Evolutionary conservation across 2,888 invertebrate species (phyloP).

Genomic region (Drosophila hawaiiensis): DNA sequence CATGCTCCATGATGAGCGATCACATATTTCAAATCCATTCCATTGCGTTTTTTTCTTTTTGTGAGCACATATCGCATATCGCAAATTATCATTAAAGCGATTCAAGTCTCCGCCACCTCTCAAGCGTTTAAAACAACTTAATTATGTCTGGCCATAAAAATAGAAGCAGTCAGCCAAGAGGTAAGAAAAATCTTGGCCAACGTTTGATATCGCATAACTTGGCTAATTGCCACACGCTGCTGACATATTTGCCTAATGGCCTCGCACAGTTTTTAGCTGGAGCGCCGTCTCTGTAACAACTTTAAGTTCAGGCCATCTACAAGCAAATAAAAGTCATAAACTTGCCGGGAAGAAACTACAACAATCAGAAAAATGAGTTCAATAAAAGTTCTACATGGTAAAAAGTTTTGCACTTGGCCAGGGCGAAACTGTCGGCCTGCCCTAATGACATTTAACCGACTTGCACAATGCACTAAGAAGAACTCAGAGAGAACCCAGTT

Average conservation of each 20-base stretch:
- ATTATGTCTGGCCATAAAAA: constrained; percentile 66
- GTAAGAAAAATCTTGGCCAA: constrained; percentile 45
- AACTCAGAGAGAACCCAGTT: not conserved
- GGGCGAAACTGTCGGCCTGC: constrained; percentile 44
- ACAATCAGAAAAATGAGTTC: constrained; percentile 57
- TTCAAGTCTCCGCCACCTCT: constrained; percentile 12
- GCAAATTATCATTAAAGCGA: constrained; percentile 52
- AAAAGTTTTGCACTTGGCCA: constrained; percentile 61
- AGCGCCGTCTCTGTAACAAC: constrained; percentile 54
- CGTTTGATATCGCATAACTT: constrained; percentile 72
- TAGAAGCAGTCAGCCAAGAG: constrained; percentile 22
- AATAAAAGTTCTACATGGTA: constrained; percentile 68
- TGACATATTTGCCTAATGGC: constrained; percentile 81
- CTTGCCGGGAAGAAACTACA: constrained; percentile 5
- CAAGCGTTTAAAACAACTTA: constrained; percentile 58
- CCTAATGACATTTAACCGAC: constrained; percentile 79
- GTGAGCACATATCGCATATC: constrained; percentile 51
- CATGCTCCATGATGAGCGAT: constrained; percentile 37
- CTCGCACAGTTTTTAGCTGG: constrained; percentile 64
- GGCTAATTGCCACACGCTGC: constrained; percentile 80
- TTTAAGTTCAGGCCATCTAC: constrained; percentile 61
- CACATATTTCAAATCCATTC: constrained; percentile 23
- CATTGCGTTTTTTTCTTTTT: constrained; percentile 28
- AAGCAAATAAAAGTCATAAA: constrained; percentile 40
- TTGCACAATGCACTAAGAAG: constrained; percentile 59